A percentile compares a stretch with the other conserved stretches of the same genome.
Evolutionary conservation across 2,113 vertebrate genomes (phyloP).

Genomic region (Todiramphus chloris): DNA sequence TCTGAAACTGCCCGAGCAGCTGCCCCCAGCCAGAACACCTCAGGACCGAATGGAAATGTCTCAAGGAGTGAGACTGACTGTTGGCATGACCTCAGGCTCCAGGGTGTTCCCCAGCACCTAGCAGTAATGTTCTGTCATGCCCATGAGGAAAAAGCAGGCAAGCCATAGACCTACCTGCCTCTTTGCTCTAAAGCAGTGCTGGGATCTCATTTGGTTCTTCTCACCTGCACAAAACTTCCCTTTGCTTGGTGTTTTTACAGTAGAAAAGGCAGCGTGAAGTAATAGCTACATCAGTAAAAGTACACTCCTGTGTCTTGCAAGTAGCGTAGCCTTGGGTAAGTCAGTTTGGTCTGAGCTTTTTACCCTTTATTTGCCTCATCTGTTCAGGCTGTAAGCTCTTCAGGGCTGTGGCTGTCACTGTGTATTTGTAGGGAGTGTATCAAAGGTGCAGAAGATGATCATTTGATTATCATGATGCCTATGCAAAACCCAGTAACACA

Average conservation of each 20-base stretch:
- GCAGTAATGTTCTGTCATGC: not conserved
- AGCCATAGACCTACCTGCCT: not conserved
- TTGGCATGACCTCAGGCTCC: fast-evolving
- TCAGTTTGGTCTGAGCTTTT: not conserved
- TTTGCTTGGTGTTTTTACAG: not conserved
- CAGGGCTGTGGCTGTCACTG: not conserved
- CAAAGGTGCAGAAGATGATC: not conserved
- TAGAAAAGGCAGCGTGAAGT: not conserved
- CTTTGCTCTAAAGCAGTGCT: not conserved
- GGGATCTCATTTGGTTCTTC: not conserved
- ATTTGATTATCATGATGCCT: not conserved
- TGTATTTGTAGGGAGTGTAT: not conserved
- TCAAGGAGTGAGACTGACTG: not conserved
- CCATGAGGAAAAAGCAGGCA: not conserved
- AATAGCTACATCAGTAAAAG: not conserved
- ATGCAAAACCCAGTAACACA: not conserved
- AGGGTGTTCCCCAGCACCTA: not conserved
- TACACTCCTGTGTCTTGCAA: not conserved
- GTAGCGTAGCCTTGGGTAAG: not conserved
- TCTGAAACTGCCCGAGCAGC: not conserved
- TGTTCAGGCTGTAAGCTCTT: not conserved
- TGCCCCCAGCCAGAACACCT: not conserved
- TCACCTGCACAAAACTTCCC: not conserved
- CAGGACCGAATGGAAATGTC: not conserved
- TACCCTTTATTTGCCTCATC: not conserved